Evolutionary conservation across 2,113 vertebrate species (phyloP).

Genomic region (Pandion haliaetus): DNA sequence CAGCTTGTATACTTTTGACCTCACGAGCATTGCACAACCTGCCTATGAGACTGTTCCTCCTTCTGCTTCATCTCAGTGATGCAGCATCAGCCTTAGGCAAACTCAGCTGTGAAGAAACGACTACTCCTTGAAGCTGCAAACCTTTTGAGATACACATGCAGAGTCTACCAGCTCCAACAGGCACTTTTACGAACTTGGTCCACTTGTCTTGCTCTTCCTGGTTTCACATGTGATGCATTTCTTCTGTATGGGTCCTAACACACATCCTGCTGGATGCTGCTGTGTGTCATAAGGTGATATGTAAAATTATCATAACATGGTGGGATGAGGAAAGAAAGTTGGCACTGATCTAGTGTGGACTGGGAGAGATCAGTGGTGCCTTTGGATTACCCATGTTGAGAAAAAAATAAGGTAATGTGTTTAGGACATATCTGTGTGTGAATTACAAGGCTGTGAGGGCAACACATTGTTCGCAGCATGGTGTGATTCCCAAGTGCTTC

Average conservation of each 20-base stretch:
- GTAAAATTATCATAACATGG: neutral
- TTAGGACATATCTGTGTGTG: neutral
- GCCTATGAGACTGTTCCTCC: neutral
- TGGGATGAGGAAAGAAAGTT: neutral
- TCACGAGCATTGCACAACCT: neutral
- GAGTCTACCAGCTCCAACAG: neutral
- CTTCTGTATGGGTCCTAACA: neutral
- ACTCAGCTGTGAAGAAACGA: neutral
- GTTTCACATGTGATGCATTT: neutral
- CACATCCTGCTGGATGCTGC: neutral
- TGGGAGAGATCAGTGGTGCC: neutral
- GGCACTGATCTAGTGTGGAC: neutral
- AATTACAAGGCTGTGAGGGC: neutral
- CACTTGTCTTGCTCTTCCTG: neutral
- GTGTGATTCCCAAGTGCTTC: neutral
- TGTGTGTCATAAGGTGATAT: rapidly evolving
- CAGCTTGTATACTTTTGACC: conserved; percentile 41
- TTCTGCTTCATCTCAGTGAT: neutral
- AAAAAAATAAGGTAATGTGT: neutral
- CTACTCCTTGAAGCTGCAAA: neutral
- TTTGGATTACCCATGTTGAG: rapidly evolving
- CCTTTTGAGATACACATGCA: neutral
- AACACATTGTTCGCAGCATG: neutral
- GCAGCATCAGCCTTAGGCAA: neutral
- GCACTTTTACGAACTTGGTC: neutral